These are phyloP conservation scores for Ips nitidus DNA, from an alignment of 1,140 invertebrate species.

Conservation along the genomic window DNA sequence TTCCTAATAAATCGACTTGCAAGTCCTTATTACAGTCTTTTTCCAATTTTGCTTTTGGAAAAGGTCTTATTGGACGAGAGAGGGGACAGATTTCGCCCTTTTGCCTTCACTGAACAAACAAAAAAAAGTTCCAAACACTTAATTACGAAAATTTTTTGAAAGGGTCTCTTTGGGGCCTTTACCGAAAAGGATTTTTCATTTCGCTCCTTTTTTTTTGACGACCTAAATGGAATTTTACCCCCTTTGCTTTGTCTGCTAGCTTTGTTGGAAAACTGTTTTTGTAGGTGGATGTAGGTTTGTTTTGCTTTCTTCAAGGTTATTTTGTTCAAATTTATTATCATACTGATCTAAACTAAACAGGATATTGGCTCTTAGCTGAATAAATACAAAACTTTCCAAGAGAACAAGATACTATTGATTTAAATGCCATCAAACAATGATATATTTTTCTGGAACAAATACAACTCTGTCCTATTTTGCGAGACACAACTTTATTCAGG, in stretches of 20 bases:
- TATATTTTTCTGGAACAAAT: too few relatives aligned
- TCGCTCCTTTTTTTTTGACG: neutral
- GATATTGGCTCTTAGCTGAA: too few relatives aligned
- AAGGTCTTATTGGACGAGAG: neutral
- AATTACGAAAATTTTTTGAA: neutral
- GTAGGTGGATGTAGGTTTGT: too few relatives aligned
- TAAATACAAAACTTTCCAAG: too few relatives aligned
- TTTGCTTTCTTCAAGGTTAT: too few relatives aligned
- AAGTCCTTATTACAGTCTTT: neutral
- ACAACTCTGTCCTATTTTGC: too few relatives aligned
- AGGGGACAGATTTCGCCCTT: neutral
- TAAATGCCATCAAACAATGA: too few relatives aligned
- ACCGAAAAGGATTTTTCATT: neutral
- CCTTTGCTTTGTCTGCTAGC: neutral
- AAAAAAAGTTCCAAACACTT: neutral
- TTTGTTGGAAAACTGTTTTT: too few relatives aligned
- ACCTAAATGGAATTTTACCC: conserved; percentile 2
- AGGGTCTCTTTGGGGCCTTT: neutral
- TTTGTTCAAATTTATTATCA: too few relatives aligned
- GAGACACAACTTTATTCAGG: too few relatives aligned
- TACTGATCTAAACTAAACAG: too few relatives aligned
- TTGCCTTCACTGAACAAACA: conserved; percentile 3
- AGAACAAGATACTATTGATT: too few relatives aligned
- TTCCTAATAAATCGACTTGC: neutral
- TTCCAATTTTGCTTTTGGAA: neutral